These are phyloP conservation scores for Metacarcinus magister DNA, from an alignment of 2,888 invertebrate species.

Conservation along the genomic window DNA sequence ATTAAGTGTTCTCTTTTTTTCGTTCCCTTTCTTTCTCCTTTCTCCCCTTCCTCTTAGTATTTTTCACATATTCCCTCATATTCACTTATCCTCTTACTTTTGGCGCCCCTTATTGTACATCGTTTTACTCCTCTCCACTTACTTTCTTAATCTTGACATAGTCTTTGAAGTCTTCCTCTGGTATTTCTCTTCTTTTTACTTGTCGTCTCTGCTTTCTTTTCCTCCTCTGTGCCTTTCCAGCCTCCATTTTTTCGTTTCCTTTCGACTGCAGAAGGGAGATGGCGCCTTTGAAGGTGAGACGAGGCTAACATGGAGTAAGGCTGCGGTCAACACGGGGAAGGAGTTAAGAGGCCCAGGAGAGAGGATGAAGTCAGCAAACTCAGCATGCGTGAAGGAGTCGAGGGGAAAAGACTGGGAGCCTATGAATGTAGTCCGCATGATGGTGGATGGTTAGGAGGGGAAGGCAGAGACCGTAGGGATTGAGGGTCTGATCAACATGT, in stretches of 20 bases:
- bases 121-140: neutral
- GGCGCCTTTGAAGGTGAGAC: neutral
- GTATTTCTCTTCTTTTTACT: neutral
- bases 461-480: neutral
- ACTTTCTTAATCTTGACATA: constrained; percentile 8
- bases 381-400: neutral
- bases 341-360: neutral
- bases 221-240: neutral
- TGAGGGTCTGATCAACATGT: neutral
- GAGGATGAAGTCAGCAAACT: constrained; percentile 1
- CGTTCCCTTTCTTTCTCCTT: neutral
- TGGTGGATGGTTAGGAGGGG: neutral
- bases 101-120: neutral
- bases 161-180: neutral
- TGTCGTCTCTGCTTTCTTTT: neutral
- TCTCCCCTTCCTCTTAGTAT: neutral
- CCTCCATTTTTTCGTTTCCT: neutral
- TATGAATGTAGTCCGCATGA: neutral
- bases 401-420: neutral
- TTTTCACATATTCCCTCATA: neutral
- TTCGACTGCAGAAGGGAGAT: neutral
- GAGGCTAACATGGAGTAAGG: neutral
- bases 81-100: neutral
- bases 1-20: neutral
- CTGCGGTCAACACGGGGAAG: neutral